These are phyloP conservation scores for Aradophagus sp. DNA, from an alignment of 1,140 invertebrate species.

Conservation along the genomic window DNA sequence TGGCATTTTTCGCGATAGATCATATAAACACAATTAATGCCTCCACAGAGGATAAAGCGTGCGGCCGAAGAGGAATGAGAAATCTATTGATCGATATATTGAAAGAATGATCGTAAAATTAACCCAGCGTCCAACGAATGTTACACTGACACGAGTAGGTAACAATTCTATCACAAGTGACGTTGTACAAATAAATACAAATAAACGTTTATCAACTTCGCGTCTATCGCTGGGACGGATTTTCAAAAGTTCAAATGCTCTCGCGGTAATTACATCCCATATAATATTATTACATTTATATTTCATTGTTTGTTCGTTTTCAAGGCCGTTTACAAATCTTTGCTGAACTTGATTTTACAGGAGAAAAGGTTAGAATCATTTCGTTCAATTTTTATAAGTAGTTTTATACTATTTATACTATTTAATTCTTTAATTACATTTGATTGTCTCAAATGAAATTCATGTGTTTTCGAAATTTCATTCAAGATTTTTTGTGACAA, in stretches of 20 bases:
- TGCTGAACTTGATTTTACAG: too few relatives aligned
- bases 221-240: slow-evolving; percentile 33
- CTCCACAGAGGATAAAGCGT: slow-evolving; percentile 33
- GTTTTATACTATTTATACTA: too few relatives aligned
- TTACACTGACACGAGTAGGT: slow-evolving; percentile 31
- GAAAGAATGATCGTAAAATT: slow-evolving; percentile 21
- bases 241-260: slow-evolving; percentile 20
- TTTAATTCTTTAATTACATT: too few relatives aligned
- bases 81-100: slow-evolving; percentile 32
- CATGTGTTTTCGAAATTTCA: too few relatives aligned
- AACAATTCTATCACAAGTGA: slow-evolving; percentile 46
- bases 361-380: too few relatives aligned
- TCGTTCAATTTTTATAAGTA: too few relatives aligned
- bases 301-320: too few relatives aligned
- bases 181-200: slow-evolving; percentile 36
- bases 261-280: too few relatives aligned
- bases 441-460: too few relatives aligned
- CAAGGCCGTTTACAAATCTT: too few relatives aligned
- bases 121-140: slow-evolving; percentile 25
- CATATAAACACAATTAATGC: slow-evolving; percentile 28
- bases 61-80: slow-evolving; percentile 53
- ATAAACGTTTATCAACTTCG: slow-evolving; percentile 30
- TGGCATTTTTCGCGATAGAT: slow-evolving; percentile 39
- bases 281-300: not conserved
- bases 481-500: too few relatives aligned